Evolutionary conservation across 2,113 vertebrate species (phyloP).

Genomic region (Ictalurus punctatus): DNA sequence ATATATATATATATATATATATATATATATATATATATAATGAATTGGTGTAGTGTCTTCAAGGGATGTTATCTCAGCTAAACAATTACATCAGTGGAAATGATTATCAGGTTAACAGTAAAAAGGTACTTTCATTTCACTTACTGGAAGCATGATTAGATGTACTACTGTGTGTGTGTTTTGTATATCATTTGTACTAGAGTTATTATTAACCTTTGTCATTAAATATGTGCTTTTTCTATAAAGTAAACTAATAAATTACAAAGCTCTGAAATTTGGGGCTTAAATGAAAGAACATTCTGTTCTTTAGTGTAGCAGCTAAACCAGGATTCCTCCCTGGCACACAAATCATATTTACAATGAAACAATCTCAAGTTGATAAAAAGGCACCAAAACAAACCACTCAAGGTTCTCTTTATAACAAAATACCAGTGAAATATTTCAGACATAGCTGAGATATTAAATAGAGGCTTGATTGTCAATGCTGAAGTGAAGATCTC

Average conservation of each 20-base stretch:
- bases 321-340: background rate
- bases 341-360: conserved; percentile 3
- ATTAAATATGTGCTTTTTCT: background rate
- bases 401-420: too few relatives aligned
- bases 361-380: background rate
- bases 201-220: background rate
- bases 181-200: background rate
- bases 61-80: background rate
- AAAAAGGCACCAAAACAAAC: conserved; percentile 2
- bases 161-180: background rate
- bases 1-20: too few relatives aligned
- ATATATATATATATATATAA: too few relatives aligned
- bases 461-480: background rate
- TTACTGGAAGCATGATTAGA: background rate
- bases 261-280: background rate
- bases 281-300: background rate
- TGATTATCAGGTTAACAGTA: background rate
- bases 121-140: background rate
- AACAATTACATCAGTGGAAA: background rate
- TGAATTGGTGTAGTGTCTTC: background rate
- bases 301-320: background rate
- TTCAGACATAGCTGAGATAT: background rate
- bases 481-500: conserved; percentile 8
- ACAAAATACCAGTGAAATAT: background rate
- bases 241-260: background rate